Base-by-base conservation (phyloP, 2,888 invertebrate genomes). In the Drosophila eohydei region DNA sequence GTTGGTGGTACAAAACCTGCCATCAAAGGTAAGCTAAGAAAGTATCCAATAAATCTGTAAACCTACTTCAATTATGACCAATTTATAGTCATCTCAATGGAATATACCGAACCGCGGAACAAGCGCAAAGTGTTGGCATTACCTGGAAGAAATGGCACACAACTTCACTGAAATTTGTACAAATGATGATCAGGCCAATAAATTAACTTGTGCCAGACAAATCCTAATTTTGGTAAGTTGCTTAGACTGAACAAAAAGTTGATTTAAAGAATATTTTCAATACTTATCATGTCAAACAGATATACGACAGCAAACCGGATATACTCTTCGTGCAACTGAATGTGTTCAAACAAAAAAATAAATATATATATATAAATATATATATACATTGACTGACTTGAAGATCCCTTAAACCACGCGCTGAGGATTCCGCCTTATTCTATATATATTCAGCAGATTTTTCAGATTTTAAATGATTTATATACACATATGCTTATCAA, bases 101-200 rank as follows among this genome's bases (percentile, higher is more conserved):
- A n/a, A 6, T 48, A n/a, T 48, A 48, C 30, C 28, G 28, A 48
- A 30, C 2, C n/a, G 46, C 28, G 8, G n/a, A 1, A 0, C n/a
- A 28, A 0, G 26, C 12, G 1, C 12, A 44, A 1, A 44, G 44
- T 12, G 44, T 44, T 44, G 44, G 26, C 26, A 44, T 44, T 14
- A 4, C 1, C 4, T 48, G 30, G 48, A 48, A n/a, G 8, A 2
- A 4, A n/a, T 48, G 48, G 48, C 48, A 30, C 48, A 14, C 14
- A 8, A 28, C 4, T 30, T 48, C 48, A 30, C 9, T 30, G 8
- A 3, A 48, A 30, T 48, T n/a, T n/a, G 30, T 32, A 3, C 32
- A 50, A 32, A 50, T 50, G 30, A 48, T 48, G 48, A 48, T 48
- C 30, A 48, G 28, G n/a, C 48, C 48, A 14, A 30, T 7, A 3